These are phyloP conservation scores for Mormoops blainvillei DNA, from an alignment of 2,113 vertebrate genomes.

Conservation along the genomic window DNA sequence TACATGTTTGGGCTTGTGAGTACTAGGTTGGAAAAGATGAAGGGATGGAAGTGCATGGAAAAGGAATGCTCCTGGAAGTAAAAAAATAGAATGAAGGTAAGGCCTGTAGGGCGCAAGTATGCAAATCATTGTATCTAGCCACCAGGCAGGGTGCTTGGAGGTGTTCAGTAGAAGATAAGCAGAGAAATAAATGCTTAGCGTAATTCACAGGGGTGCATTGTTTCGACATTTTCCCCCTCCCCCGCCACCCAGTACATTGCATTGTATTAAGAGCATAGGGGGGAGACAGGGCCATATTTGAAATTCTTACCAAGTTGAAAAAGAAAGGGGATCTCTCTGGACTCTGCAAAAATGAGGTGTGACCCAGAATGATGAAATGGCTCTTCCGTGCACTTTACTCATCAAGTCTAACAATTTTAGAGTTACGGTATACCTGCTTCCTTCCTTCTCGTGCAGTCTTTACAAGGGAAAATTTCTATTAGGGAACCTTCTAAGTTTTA, in stretches of 20 bases:
- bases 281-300: background rate
- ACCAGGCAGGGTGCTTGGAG: background rate
- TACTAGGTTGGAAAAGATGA: background rate
- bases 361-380: background rate
- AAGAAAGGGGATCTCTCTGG: background rate
- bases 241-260: background rate
- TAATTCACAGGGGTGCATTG: background rate
- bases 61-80: background rate
- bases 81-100: background rate
- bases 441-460: background rate
- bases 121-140: background rate
- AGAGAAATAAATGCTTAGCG: background rate
- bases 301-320: background rate
- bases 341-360: background rate
- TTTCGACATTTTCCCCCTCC: background rate
- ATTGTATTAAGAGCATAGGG: background rate
- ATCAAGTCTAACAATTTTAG: background rate
- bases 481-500: background rate
- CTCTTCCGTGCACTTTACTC: background rate
- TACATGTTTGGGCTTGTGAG: background rate
- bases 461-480: background rate
- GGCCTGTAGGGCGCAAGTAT: no score
- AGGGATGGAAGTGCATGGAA: background rate
- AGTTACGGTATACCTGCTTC: background rate
- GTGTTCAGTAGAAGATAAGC: background rate